These are phyloP conservation scores for Zoanthus sociatus DNA, from an alignment of 92 coral and sea anemone genomes.

Conservation along the genomic window DNA sequence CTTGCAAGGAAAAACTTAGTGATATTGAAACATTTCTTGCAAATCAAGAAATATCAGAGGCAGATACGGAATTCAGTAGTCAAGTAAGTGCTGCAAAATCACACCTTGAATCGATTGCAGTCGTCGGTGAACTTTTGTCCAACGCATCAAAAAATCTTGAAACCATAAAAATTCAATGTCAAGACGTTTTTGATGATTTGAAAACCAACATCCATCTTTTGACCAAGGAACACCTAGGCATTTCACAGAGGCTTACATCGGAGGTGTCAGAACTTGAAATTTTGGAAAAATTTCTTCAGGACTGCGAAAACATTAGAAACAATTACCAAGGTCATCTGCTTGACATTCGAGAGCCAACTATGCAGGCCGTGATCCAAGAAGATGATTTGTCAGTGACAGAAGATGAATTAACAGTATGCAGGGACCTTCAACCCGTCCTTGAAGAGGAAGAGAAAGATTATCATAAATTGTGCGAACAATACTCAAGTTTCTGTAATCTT, in stretches of 20 bases:
- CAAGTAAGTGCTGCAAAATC: conserved; percentile 1
- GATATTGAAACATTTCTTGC: conserved; percentile 26
- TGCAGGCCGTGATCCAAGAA: conserved; percentile 43
- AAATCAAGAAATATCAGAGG: background rate
- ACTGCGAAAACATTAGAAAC: conserved; percentile 11
- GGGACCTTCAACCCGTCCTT: conserved; percentile 48
- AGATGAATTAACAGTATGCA: conserved; percentile 62
- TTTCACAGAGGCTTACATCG: background rate
- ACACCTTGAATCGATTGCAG: background rate
- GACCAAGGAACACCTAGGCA: conserved; percentile 10
- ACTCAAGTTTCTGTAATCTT: conserved; percentile 28
- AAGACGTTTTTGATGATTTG: conserved; percentile 15
- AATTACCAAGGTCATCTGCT: conserved; percentile 36
- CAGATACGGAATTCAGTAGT: conserved; percentile 1
- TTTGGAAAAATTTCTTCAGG: conserved; percentile 20
- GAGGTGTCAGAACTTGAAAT: conserved; percentile 25
- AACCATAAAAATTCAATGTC: conserved; percentile 40
- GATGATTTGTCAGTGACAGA: conserved; percentile 48
- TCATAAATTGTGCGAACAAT: conserved; percentile 43
- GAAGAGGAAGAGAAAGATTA: conserved; percentile 58
- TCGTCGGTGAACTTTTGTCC: conserved; percentile 19
- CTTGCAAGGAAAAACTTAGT: conserved; percentile 23
- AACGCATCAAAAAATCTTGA: conserved; percentile 54
- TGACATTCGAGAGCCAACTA: conserved; percentile 34
- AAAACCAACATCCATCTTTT: conserved; percentile 10